Conservation (phyloP, 2,113 vertebrate species). For the Corythaeola cristata region DNA sequence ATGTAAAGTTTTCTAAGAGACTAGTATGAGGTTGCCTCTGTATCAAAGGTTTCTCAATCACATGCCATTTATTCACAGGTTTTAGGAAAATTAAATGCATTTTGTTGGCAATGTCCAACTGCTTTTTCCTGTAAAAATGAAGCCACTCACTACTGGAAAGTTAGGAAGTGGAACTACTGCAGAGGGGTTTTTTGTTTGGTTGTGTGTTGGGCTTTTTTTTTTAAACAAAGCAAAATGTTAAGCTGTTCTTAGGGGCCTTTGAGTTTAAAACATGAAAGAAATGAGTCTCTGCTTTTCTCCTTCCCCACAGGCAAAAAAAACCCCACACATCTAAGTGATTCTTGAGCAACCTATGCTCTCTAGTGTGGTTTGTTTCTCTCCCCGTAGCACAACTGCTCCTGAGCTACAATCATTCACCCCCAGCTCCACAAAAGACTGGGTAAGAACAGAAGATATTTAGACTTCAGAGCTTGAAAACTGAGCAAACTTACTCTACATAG, state of each 20-base stretch:
- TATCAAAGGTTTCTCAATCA: neutral
- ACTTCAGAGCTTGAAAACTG: neutral
- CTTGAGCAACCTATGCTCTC: neutral
- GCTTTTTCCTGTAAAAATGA: neutral
- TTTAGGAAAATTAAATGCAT: neutral
- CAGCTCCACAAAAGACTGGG: neutral
- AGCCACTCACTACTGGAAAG: neutral
- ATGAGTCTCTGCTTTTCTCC: neutral
- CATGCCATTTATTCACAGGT: neutral
- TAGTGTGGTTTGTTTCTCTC: rapidly evolving
- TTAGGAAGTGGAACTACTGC: neutral
- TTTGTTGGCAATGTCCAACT: neutral
- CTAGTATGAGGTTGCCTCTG: neutral
- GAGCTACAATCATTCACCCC: neutral
- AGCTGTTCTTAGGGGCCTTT: neutral
- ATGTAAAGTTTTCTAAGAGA: neutral
- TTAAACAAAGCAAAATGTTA: neutral
- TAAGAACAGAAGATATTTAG: neutral
- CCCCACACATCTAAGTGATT: neutral
- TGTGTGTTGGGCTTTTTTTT: neutral
- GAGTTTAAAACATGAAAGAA: neutral
- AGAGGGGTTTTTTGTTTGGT: neutral
- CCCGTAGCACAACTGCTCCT: neutral
- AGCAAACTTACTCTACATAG: neutral
- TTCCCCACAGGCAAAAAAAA: neutral